Conservation (phyloP, 2,113 vertebrate species). For the Albula goreensis region DNA sequence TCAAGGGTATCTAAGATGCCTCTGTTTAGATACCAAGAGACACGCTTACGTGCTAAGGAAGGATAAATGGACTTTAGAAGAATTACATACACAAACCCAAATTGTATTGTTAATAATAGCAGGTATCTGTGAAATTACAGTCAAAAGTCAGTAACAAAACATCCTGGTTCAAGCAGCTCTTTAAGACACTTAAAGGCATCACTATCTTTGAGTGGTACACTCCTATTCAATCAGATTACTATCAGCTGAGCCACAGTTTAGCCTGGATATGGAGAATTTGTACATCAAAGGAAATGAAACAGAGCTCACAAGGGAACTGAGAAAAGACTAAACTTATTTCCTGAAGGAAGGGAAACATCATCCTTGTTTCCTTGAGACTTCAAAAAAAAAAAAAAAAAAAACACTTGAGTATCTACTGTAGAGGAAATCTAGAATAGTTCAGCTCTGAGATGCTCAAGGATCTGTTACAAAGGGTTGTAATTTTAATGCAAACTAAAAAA, state of each 20-base stretch:
- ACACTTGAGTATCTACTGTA: too few species aligned
- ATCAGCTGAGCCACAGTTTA: neutral
- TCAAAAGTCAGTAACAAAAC: neutral
- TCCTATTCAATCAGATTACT: too few species aligned
- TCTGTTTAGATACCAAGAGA: conserved; percentile 13
- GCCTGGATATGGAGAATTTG: too few species aligned
- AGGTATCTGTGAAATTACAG: neutral
- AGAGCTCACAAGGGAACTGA: neutral
- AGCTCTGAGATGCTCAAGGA: too few species aligned
- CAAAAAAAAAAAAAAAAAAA: too few species aligned
- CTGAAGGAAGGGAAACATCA: neutral
- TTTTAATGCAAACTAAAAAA: too few species aligned
- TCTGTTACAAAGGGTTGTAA: too few species aligned
- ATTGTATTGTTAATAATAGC: neutral
- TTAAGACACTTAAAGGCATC: too few species aligned
- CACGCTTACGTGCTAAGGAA: neutral
- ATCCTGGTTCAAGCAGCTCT: too few species aligned
- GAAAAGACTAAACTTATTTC: neutral
- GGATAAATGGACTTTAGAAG: neutral
- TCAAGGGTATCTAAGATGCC: conserved; percentile 18
- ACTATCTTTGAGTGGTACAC: too few species aligned
- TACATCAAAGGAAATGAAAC: neutral
- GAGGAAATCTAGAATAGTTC: too few species aligned
- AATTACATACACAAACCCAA: neutral
- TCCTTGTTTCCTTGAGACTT: too few species aligned